Base-by-base conservation (phyloP, 1,140 invertebrate genomes). In the Carposina sasakii region DNA sequence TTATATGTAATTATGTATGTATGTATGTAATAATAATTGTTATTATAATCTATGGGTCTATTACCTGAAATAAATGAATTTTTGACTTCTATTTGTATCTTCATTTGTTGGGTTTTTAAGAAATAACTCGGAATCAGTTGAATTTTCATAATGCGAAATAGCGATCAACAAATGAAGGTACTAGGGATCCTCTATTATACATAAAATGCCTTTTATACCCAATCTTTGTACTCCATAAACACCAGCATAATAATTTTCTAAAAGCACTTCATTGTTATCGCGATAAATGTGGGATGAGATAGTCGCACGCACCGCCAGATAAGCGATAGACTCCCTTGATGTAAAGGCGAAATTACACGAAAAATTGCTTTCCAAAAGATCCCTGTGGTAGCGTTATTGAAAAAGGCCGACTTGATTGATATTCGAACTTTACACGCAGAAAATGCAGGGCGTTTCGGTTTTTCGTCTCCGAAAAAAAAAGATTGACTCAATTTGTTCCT, bases 401-500 rank as follows among this genome's bases (percentile, higher is more conserved):
- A 82, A 77, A 78, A 75, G 74, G 78, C 66, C 71, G 66, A 50
- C 62, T 77, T 82, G 74, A 82, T 82, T 79, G 74, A 79, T 79
- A 76, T 71, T 70, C 66, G 71, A 76, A 78, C 65, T 79, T 79
- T 72, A 71, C 74, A 78, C 69, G 72, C 67, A 75, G 65, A 74
- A 77, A 76, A 72, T 70, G 66, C 68, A 57, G 71, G 54, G 40
- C 63, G 67, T 78, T 73, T 75, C 64, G 68, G 60, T 74, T 76
- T 71, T 76, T 71, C 71, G 67, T 81, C 74, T 71, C 62, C 59
- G 57, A 63, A 71, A 78, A 81, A 77, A 76, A 81, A 70, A 70
- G 71, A 82, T 77, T 73, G 76, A 76, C 75, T 78, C 71, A 67
- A 81, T 81, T 82, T 82, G 71, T 82, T 71, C 71, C 67, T 78